phyloP scores from a whole-genome alignment of 2,797 vertebrate genomes.

The Cyclura pinguis region DNA sequence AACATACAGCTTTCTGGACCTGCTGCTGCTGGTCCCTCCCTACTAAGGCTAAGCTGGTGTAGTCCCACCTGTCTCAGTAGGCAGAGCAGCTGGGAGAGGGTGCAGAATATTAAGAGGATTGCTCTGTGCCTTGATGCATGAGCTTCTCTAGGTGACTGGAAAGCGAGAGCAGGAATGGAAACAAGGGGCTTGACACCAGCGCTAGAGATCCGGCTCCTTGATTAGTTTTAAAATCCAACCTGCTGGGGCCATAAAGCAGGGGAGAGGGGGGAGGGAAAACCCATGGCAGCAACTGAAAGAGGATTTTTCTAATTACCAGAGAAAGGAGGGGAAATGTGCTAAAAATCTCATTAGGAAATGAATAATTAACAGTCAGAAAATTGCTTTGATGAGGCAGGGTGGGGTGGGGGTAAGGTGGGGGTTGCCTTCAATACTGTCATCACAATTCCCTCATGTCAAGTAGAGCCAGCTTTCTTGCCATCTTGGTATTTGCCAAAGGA shows the following conservation, averaged over 20 bases:
- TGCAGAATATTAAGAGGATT: constrained; percentile 41
- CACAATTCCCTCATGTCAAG: neutral
- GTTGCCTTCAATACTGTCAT: neutral
- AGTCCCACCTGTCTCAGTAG: neutral
- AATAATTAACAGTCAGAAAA: constrained; percentile 37
- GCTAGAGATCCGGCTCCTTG: constrained; percentile 35
- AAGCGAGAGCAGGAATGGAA: constrained; percentile 41
- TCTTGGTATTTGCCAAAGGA: neutral
- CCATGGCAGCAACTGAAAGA: neutral
- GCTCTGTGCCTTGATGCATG: constrained; percentile 27
- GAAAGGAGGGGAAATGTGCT: constrained; percentile 29
- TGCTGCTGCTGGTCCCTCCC: neutral
- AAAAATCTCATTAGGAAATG: constrained; percentile 40
- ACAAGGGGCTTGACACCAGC: constrained; percentile 30
- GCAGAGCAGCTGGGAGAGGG: neutral
- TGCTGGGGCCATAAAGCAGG: constrained; percentile 19
- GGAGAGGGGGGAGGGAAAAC: neutral
- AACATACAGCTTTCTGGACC: neutral
- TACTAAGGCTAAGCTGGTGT: neutral
- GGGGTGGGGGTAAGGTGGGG: neutral
- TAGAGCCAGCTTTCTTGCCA: neutral
- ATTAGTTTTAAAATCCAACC: constrained; percentile 45
- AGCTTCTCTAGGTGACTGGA: constrained; percentile 42
- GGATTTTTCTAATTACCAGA: constrained; percentile 37
- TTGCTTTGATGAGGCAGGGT: neutral